phyloP scores from a whole-genome alignment of 2,797 vertebrate species.

The Helarctos malayanus region DNA sequence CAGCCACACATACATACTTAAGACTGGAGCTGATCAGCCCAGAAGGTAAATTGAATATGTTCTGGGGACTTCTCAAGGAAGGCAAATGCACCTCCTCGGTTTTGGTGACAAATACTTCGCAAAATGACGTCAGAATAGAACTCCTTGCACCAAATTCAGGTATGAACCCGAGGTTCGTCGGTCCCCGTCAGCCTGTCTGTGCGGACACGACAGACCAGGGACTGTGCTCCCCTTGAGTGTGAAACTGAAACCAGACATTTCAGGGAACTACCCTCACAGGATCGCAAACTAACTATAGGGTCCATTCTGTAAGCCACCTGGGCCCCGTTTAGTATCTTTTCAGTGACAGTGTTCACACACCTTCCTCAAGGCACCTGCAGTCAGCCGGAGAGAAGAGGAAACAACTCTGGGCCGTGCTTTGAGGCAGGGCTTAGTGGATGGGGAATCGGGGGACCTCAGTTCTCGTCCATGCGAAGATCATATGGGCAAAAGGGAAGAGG shows the following conservation, averaged over 20 bases:
- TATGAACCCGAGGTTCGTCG: not conserved
- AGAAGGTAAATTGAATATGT: not conserved
- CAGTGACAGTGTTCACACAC: not conserved
- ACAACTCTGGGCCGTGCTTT: no score
- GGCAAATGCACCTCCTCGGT: not conserved
- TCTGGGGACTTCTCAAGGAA: not conserved
- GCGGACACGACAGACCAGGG: rapidly evolving
- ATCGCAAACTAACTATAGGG: not conserved
- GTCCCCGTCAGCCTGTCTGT: not conserved
- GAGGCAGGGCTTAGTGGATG: not conserved
- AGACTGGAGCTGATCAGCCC: not conserved
- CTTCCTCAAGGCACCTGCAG: not conserved
- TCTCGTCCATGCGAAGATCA: not conserved
- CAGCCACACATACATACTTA: rapidly evolving
- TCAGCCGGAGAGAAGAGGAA: no score
- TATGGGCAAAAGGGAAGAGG: not conserved
- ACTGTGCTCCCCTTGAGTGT: not conserved
- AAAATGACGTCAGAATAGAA: not conserved
- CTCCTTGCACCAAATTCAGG: not conserved
- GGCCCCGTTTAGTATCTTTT: not conserved
- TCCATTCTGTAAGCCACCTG: not conserved
- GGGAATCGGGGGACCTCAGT: rapidly evolving
- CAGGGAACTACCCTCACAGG: not conserved
- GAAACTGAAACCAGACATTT: not conserved
- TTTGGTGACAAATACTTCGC: not conserved